These are phyloP conservation scores for Anguilla megastoma DNA, from an alignment of 2,797 vertebrate species.

Conservation along the genomic window DNA sequence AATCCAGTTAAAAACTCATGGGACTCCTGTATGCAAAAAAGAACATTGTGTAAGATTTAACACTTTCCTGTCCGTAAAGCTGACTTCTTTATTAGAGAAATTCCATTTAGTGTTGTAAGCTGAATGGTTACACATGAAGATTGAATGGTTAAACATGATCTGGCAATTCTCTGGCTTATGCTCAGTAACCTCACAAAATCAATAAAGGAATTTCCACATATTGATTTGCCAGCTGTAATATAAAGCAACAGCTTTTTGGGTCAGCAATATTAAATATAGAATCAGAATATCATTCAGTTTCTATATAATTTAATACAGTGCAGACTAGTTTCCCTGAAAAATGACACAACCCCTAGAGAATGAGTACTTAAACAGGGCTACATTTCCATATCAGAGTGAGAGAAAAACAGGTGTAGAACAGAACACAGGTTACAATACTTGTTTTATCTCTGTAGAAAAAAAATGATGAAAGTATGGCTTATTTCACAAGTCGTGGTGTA, in stretches of 20 bases:
- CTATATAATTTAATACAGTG: slow-evolving; percentile 45
- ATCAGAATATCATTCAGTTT: slow-evolving; percentile 53
- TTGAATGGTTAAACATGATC: slow-evolving; percentile 46
- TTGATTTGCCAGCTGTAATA: slow-evolving; percentile 54
- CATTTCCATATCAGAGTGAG: slow-evolving; percentile 27
- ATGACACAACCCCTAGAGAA: slow-evolving; percentile 18
- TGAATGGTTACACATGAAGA: neutral
- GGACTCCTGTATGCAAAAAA: slow-evolving; percentile 33
- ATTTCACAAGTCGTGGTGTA: neutral
- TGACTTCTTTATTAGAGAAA: slow-evolving; percentile 24
- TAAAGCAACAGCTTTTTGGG: slow-evolving; percentile 46
- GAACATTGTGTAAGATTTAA: slow-evolving; percentile 45
- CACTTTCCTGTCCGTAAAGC: slow-evolving; percentile 38
- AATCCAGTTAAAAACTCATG: neutral
- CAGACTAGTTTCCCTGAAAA: slow-evolving; percentile 36
- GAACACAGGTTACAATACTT: slow-evolving; percentile 17
- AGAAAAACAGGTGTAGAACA: neutral
- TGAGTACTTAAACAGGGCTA: slow-evolving; percentile 36
- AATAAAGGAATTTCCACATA: slow-evolving; percentile 51
- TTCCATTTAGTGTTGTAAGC: slow-evolving; percentile 43
- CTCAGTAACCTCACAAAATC: slow-evolving; percentile 50
- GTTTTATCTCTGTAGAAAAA: neutral
- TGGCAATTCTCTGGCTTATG: slow-evolving; percentile 31
- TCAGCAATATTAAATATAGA: slow-evolving; percentile 48
- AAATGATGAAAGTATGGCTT: neutral